These are phyloP conservation scores for Brenthis hecate DNA, from an alignment of 2,888 invertebrate genomes.

Conservation along the genomic window DNA sequence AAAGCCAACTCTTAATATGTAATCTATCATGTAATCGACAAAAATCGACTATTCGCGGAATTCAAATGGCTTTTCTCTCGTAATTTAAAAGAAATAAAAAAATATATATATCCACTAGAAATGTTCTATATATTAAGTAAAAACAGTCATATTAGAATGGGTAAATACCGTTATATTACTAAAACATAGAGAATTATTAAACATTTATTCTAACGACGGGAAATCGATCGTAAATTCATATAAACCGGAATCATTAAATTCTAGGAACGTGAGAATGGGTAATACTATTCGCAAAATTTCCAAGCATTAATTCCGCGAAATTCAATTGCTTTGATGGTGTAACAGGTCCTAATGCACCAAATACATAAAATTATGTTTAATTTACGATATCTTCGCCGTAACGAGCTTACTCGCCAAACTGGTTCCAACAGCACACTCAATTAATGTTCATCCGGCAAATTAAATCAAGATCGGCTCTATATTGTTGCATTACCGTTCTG, in stretches of 20 bases:
- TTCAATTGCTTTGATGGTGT: slow-evolving; percentile 31
- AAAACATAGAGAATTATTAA: slow-evolving; percentile 27
- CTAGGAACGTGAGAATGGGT: slow-evolving; percentile 43
- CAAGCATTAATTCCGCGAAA: slow-evolving; percentile 25
- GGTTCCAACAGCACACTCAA: slow-evolving; percentile 41
- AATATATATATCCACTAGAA: neutral
- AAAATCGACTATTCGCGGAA: too few relatives aligned
- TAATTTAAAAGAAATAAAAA: slow-evolving; percentile 2
- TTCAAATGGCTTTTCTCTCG: neutral
- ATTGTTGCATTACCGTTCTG: slow-evolving; percentile 50
- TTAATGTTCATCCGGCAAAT: slow-evolving; percentile 60
- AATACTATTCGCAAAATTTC: slow-evolving; percentile 31
- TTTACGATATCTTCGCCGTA: slow-evolving; percentile 34
- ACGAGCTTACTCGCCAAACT: slow-evolving; percentile 26
- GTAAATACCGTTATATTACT: slow-evolving; percentile 26
- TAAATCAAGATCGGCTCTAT: slow-evolving; percentile 48
- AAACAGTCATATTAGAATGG: slow-evolving; percentile 19
- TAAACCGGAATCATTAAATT: slow-evolving; percentile 36
- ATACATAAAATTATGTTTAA: slow-evolving; percentile 41
- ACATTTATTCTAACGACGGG: slow-evolving; percentile 33
- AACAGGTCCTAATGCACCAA: slow-evolving; percentile 40
- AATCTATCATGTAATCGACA: too few relatives aligned
- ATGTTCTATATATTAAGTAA: slow-evolving; percentile 13
- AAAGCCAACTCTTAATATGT: too few relatives aligned
- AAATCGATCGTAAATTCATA: slow-evolving; percentile 34